Evolutionary conservation across 2,888 invertebrate genomes (phyloP).

Genomic region (Rhodophaea formosa): DNA sequence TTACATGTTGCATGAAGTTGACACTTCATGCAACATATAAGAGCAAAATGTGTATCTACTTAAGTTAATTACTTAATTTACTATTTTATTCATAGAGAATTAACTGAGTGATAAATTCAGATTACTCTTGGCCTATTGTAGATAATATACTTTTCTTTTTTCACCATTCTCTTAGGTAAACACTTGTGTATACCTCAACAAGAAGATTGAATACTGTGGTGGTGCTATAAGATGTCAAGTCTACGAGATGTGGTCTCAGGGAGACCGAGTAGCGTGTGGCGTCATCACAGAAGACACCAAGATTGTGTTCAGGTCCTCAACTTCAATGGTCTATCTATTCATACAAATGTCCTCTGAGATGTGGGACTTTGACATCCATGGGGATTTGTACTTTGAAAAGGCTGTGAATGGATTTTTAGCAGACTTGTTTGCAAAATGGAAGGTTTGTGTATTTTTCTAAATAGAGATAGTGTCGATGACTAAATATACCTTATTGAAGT

Average conservation of each 20-base stretch:
- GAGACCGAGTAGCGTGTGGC: constrained; percentile 96
- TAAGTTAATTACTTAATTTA: no score
- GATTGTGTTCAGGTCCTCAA: constrained; percentile 98
- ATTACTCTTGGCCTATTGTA: no score
- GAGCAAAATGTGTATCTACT: no score
- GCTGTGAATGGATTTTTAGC: constrained; percentile 98
- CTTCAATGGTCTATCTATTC: constrained; percentile 98
- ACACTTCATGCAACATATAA: no score
- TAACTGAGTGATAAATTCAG: no score
- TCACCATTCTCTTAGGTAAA: constrained; percentile 83
- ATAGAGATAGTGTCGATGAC: no score
- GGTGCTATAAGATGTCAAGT: constrained; percentile 93
- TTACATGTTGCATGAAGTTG: no score
- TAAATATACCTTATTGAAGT: no score
- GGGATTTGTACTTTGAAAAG: constrained; percentile 98
- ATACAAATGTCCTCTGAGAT: constrained; percentile 99
- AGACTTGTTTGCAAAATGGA: constrained; percentile 98
- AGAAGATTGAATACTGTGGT: constrained; percentile 96
- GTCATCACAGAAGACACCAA: constrained; percentile 97
- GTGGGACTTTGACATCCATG: constrained; percentile 99
- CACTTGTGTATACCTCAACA: constrained; percentile 95
- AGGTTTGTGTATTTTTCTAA: constrained; percentile 70
- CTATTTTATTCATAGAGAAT: no score
- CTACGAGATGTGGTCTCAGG: constrained; percentile 98
- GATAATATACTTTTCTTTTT: constrained; percentile 28